Evolutionary conservation across 30 jellyfish, hydroid and myxozoan species (phyloP).

Genomic region (Haliclystus octoradiatus): DNA sequence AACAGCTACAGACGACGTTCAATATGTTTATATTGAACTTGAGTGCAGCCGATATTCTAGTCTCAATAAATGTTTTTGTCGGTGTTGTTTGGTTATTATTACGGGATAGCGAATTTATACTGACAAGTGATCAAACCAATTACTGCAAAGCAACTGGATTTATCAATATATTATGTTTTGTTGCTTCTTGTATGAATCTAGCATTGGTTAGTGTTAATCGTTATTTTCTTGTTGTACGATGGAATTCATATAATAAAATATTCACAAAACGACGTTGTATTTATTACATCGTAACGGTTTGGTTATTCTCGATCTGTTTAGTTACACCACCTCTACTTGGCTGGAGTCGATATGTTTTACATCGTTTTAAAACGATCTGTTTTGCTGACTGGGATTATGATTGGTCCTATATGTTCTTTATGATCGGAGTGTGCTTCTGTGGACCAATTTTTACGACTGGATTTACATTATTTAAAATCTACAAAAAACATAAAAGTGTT

Average conservation of each 20-base stretch:
- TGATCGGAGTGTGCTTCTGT: slow-evolving; percentile 46
- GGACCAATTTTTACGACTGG: slow-evolving; percentile 63
- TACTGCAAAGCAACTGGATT: slow-evolving; percentile 44
- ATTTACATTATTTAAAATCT: slow-evolving; percentile 6
- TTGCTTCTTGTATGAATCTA: slow-evolving; percentile 47
- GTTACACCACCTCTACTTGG: slow-evolving; percentile 51
- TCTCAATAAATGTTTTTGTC: slow-evolving; percentile 24
- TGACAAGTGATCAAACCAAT: not conserved
- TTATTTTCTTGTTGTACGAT: slow-evolving; percentile 28
- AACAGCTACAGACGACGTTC: slow-evolving; percentile 37
- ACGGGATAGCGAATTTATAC: not conserved
- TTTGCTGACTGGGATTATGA: slow-evolving; percentile 51
- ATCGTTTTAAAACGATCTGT: slow-evolving; percentile 32
- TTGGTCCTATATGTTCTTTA: slow-evolving; percentile 35
- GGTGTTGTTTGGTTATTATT: slow-evolving; percentile 3
- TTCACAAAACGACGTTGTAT: slow-evolving; percentile 23
- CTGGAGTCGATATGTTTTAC: slow-evolving; percentile 37
- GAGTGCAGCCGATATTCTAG: slow-evolving; percentile 38
- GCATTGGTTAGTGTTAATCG: slow-evolving; percentile 56
- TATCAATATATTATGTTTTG: slow-evolving; percentile 40
- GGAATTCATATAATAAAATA: slow-evolving; percentile 8
- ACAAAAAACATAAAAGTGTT: not conserved
- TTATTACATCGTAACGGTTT: slow-evolving; percentile 13
- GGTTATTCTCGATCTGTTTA: slow-evolving; percentile 25
- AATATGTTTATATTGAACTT: slow-evolving; percentile 36